Conservation (phyloP, 2,888 invertebrate genomes). For the Desoria tigrina region DNA sequence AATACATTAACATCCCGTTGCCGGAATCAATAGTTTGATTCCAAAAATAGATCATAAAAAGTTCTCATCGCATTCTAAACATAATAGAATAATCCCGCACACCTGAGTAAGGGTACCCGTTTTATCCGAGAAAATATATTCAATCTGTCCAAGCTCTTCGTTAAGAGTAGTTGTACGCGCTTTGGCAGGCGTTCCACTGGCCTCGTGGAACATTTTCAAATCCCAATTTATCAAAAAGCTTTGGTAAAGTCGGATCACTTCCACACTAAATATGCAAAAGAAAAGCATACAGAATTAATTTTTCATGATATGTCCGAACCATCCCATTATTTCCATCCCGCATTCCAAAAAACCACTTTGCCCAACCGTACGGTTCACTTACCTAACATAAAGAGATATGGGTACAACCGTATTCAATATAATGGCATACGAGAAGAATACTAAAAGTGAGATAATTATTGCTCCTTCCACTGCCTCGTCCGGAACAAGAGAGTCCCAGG, state of each 20-base stretch:
- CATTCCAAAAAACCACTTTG: no score
- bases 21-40: no score
- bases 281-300: no score
- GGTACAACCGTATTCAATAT: conserved; percentile 99
- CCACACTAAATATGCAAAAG: conserved; percentile 59
- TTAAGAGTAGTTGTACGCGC: conserved; percentile 97
- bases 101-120: conserved; percentile 94
- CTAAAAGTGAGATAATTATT: conserved; percentile 89
- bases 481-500: conserved; percentile 92
- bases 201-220: conserved; percentile 93
- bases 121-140: conserved; percentile 99
- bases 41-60: conserved; percentile 7
- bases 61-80: background rate
- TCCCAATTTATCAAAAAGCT: conserved; percentile 99
- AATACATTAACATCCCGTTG: background rate
- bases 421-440: conserved; percentile 99
- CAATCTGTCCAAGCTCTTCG: conserved; percentile 97
- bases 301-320: no score
- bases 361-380: conserved; percentile 52
- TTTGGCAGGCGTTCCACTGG: conserved; percentile 74
- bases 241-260: conserved; percentile 95
- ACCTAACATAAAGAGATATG: conserved; percentile 98
- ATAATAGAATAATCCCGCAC: conserved; percentile 10
- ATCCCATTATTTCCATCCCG: no score
- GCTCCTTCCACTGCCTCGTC: conserved; percentile 77